Conservation (phyloP, 2,888 invertebrate genomes). For the Nasonovia ribisnigri region DNA sequence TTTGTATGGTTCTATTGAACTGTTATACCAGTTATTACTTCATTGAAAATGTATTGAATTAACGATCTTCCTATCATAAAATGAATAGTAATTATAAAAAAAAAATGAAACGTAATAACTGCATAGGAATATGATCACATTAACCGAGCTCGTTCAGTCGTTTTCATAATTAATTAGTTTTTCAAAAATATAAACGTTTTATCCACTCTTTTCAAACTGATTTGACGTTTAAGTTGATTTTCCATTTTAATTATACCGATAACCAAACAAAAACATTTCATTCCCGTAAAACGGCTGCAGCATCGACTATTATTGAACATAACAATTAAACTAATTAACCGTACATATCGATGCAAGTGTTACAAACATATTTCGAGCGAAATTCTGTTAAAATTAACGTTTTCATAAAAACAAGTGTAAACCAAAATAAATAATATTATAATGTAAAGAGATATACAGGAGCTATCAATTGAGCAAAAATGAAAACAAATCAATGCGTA, state of each 20-base stretch:
- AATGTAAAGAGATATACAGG: background rate
- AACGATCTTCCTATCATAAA: background rate
- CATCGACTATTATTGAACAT: background rate
- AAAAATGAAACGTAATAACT: background rate
- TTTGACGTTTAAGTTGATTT: background rate
- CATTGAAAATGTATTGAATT: background rate
- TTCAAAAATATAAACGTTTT: background rate
- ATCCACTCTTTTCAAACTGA: background rate
- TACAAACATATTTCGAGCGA: background rate
- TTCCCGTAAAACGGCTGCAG: background rate
- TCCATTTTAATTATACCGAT: slow-evolving; percentile 10
- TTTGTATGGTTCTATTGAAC: background rate
- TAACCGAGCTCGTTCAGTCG: background rate
- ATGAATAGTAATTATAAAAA: background rate
- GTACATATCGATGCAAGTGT: background rate
- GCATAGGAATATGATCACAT: background rate
- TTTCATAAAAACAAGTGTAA: background rate
- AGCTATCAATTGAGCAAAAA: background rate
- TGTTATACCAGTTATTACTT: background rate
- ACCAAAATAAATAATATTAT: background rate
- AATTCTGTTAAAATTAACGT: background rate
- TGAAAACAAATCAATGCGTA: background rate
- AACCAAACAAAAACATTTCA: slow-evolving; percentile 4
- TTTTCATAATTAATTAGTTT: slow-evolving; percentile 8
- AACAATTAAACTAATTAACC: background rate